Evolutionary conservation across 2,888 invertebrate genomes (phyloP), one percentile per base, ranked within the genome.

Genomic region (Hemistola chrysoprasaria): DNA sequence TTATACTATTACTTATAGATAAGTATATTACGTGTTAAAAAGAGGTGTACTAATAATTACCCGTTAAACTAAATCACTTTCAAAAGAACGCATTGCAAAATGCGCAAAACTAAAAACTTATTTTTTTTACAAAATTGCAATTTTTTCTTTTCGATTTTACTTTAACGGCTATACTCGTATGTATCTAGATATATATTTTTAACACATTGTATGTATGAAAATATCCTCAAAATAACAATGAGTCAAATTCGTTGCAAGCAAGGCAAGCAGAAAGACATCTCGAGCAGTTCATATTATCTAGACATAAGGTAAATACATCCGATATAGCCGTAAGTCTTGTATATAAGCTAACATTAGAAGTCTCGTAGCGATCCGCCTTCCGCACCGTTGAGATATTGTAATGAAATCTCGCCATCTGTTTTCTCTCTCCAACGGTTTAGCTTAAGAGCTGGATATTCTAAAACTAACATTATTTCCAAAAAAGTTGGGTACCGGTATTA

Each of bases 361-460:
- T 68, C 62, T 65, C 71, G 70, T 67, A 75, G 75, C 76, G 78
- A 74, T 78, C 76, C 73, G 65, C 71, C 72, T 78, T 79, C 73
- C 75, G 75, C 76, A 46, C 71, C 68, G 66, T 65, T 80, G 79
- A 82, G 71, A 78, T 80, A 83, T 81, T 83, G 82, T 84, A 83
- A 84, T 82, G 82, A 82, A 83, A 82, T 80, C 78, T 72, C 66
- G 71, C 82, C 84, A 81, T 84, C 84, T 84, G 85, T 79, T 82
- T 81, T 81, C 78, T 77, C 74, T 80, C 79, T 68, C 67, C 65
- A 59, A 57, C 68, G 70, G 75, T 73, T 74, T 76, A 37, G 29
- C 10, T 24, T 8, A 29, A 34, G 38, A 41, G 25, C 22, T 11
- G 10, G 32, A 6, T 1, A 11, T 21, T 9, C 28, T 23, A 22